Evolutionary conservation across 2,888 invertebrate species (phyloP).

Genomic region (Hipparchia semele): DNA sequence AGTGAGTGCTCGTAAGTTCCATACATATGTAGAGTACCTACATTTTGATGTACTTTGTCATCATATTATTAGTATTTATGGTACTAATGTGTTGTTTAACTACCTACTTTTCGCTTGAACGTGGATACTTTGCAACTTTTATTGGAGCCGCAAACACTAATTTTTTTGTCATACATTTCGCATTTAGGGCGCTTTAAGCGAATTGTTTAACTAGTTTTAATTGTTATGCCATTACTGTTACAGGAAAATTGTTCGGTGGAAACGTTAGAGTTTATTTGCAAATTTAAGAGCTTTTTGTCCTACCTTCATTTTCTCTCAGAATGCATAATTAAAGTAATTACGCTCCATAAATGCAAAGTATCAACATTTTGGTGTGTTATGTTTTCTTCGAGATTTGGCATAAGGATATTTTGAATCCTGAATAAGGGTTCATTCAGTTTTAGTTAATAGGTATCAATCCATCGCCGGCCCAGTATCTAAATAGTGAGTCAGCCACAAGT

Average conservation of each 20-base stretch:
- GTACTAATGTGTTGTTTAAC: slow-evolving; percentile 6
- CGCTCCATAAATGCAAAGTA: not conserved
- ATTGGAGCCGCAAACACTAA: slow-evolving; percentile 8
- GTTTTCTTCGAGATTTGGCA: not conserved
- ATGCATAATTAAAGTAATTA: slow-evolving; percentile 16
- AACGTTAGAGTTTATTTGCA: slow-evolving; percentile 25
- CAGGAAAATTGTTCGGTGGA: slow-evolving; percentile 36
- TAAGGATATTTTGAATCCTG: too few relatives aligned
- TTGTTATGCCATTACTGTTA: slow-evolving; percentile 45
- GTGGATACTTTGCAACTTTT: not conserved
- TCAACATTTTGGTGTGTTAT: slow-evolving; percentile 1
- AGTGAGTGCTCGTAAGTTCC: slow-evolving; percentile 10
- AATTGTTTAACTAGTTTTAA: slow-evolving; percentile 49
- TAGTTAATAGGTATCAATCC: too few relatives aligned
- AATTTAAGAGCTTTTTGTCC: slow-evolving; percentile 7
- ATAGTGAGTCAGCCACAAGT: too few relatives aligned
- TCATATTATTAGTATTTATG: not conserved
- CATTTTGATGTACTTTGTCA: slow-evolving; percentile 1
- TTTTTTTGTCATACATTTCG: slow-evolving; percentile 40
- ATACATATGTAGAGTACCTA: slow-evolving; percentile 15
- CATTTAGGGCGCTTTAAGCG: slow-evolving; percentile 56
- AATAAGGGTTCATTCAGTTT: too few relatives aligned
- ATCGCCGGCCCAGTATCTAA: too few relatives aligned
- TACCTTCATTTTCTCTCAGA: slow-evolving; percentile 15
- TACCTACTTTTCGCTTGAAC: not conserved